Evolutionary conservation across 2,113 vertebrate species (phyloP), one percentile per base, ranked within the genome.

Genomic region (Burhinus bistriatus): DNA sequence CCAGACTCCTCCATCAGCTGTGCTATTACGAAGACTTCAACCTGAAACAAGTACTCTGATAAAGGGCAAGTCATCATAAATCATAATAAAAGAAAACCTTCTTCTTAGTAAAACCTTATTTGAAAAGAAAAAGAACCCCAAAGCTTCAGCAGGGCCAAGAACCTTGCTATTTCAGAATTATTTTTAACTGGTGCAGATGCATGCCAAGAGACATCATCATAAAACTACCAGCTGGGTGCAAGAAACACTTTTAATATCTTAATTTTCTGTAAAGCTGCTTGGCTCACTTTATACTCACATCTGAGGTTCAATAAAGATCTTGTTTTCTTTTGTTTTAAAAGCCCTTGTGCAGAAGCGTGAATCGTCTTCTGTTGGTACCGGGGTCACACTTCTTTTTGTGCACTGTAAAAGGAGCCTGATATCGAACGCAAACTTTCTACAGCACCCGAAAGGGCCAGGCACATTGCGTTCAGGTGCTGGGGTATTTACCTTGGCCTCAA

Each of bases 321-420:
- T 22, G 20, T 38, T 77, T 70, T 10, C n/a, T 32, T 57, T 66
- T 29, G 21, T 62, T 78, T 78, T 66, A 36, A 32, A 68, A 68
- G 51, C 4, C 0, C 34, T 59, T 23, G 11, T 47, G 42, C 4
- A 38, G 15, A 17, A 45, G 38, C 0, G 0, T 15, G 52, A 61
- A 61, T 49, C n/a, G 34, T 22, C 54, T 15, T 32, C 38, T 42
- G 5, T 4, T 4, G 22, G 19, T 6, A 17, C 18, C 4, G 1
- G 12, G 42, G 42, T 62, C 45, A 29, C 15, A 0, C 36, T 44
- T 36, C 30, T 40, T 57, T 44, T 16, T 34, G 22, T 17, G 59
- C 32, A 2, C 38, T 30, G 9, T 11, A 3, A 18, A 6, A 65
- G 54, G 44, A 82, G 27, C 57, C 72, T 17, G 49, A 20, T n/a